A percentile compares a stretch with the other conserved stretches of the same genome.
phyloP scores from a whole-genome alignment of 2,113 vertebrate genomes.

The Castor canadensis region DNA sequence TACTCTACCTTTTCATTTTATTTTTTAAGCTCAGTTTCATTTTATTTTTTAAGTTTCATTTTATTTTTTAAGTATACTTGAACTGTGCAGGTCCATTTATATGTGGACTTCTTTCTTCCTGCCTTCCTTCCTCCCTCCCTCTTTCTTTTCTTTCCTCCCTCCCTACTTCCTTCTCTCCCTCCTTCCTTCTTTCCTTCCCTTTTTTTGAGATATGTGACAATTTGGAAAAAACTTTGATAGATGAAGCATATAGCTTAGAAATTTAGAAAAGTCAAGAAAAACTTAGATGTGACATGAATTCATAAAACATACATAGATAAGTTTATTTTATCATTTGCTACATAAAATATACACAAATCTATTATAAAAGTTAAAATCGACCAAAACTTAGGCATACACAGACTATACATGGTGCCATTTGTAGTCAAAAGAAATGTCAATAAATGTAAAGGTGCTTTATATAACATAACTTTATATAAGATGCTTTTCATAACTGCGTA shows the following conservation, averaged over 20 bases:
- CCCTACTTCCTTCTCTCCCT: too few species aligned
- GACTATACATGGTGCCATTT: neutral
- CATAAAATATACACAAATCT: neutral
- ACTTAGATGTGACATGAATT: too few species aligned
- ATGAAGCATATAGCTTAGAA: neutral
- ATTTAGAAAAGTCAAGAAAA: too few species aligned
- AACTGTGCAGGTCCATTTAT: too few species aligned
- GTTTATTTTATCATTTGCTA: neutral
- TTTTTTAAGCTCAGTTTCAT: too few species aligned
- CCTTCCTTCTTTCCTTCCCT: neutral
- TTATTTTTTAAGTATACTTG: too few species aligned
- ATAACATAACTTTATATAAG: too few species aligned
- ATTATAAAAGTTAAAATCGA: neutral
- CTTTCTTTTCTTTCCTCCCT: too few species aligned
- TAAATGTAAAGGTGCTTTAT: neutral
- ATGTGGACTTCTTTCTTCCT: too few species aligned
- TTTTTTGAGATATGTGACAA: neutral
- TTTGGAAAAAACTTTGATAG: neutral
- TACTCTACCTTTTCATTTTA: too few species aligned
- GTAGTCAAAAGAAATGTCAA: too few species aligned
- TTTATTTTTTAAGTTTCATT: too few species aligned
- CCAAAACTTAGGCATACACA: neutral
- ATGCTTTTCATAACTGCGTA: neutral
- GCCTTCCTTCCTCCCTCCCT: rapidly evolving
- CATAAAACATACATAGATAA: neutral